These are phyloP conservation scores for Melanophora roralis DNA, from an alignment of 2,888 invertebrate genomes.

Conservation along the genomic window DNA sequence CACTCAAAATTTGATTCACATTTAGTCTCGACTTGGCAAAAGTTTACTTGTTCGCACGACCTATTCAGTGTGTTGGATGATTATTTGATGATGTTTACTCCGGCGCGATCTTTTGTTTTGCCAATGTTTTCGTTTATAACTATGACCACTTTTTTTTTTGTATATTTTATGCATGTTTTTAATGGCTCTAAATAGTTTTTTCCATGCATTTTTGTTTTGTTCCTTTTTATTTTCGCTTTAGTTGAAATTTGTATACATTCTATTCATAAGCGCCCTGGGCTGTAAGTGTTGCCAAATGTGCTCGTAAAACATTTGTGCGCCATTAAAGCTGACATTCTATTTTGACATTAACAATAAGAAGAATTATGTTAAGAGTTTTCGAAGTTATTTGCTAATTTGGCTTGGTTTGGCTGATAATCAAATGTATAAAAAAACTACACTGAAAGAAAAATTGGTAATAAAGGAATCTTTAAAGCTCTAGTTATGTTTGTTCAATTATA, in stretches of 20 bases:
- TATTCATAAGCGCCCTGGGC: slow-evolving; percentile 37
- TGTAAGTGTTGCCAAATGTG: slow-evolving; percentile 57
- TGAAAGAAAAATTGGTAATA: neutral
- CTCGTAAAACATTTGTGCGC: slow-evolving; percentile 54
- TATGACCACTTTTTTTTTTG: slow-evolving; percentile 3
- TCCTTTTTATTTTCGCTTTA: neutral
- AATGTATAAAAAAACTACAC: neutral
- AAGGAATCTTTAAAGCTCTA: too few species aligned
- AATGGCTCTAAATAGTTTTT: neutral
- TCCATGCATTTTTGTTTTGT: neutral
- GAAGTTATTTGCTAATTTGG: slow-evolving; percentile 12
- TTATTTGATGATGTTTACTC: neutral
- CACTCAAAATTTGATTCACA: too few species aligned
- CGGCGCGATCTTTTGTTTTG: neutral
- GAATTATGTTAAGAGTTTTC: neutral
- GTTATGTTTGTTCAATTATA: too few species aligned
- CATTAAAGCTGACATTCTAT: slow-evolving; percentile 56
- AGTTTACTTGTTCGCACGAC: neutral
- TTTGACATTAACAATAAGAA: slow-evolving; percentile 53
- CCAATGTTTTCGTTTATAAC: neutral
- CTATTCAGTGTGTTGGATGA: neutral
- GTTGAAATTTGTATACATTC: neutral
- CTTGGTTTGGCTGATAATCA: neutral
- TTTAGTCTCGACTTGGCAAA: neutral
- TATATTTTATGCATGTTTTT: neutral